These are phyloP conservation scores for Phyllopteryx taeniolatus DNA, from an alignment of 2,113 vertebrate species.

Conservation along the genomic window DNA sequence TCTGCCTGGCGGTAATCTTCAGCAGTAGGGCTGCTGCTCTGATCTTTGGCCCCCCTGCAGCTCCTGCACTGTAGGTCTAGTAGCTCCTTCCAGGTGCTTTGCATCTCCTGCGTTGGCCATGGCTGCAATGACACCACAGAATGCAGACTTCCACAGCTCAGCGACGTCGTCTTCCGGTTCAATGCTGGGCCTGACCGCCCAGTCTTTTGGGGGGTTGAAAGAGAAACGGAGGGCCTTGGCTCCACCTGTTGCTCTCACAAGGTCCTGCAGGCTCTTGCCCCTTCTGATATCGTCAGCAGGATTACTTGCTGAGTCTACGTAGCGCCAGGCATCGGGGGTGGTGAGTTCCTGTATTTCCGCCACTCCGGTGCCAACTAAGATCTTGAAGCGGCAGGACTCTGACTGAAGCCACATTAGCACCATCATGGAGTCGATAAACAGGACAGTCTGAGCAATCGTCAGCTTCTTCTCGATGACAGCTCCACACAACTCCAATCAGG, in stretches of 20 bases:
- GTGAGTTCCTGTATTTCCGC: slow-evolving; percentile 2
- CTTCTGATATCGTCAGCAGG: neutral
- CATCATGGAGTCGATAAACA: neutral
- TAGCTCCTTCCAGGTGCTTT: neutral
- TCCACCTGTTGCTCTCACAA: neutral
- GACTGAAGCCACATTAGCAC: neutral
- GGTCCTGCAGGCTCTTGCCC: neutral
- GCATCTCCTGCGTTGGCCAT: neutral
- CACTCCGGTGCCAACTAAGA: slow-evolving; percentile 2
- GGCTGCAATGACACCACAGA: neutral
- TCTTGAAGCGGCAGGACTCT: too few relatives aligned
- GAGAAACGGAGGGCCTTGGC: neutral
- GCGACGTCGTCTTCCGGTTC: neutral
- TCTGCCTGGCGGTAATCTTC: neutral
- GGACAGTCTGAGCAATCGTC: neutral
- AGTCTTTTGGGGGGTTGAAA: neutral
- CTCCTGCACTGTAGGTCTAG: neutral
- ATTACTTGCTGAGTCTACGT: neutral
- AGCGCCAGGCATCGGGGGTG: neutral
- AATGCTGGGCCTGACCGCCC: neutral
- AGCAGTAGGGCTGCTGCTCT: neutral
- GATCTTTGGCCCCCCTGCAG: neutral
- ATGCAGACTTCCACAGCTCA: neutral
- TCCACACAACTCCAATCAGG: neutral
- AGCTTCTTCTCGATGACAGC: neutral